phyloP scores from a whole-genome alignment of 30 jellyfish, hydroid and myxozoan species.

The Pelagia noctiluca region DNA sequence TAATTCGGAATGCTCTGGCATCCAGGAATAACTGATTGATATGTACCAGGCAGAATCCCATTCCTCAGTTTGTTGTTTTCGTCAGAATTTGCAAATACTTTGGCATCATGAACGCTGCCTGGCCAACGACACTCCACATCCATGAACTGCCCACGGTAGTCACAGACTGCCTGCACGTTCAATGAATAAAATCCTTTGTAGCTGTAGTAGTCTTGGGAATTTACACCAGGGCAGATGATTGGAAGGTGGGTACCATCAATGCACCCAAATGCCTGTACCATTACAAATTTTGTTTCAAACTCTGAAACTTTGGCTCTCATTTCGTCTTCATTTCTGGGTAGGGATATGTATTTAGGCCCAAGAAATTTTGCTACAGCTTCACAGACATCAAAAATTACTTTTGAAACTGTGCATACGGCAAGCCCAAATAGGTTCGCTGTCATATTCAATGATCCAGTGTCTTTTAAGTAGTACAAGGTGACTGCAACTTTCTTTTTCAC shows the following conservation, averaged over 20 bases:
- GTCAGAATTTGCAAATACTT: conserved; percentile 73
- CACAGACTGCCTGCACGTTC: conserved; percentile 77
- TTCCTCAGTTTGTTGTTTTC: too few species aligned
- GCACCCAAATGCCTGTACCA: conserved; percentile 80
- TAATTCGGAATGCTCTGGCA: too few species aligned
- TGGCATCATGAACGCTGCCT: conserved; percentile 60
- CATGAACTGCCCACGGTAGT: conserved; percentile 72
- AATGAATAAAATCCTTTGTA: conserved; percentile 53
- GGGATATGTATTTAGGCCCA: conserved; percentile 53
- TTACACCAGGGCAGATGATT: conserved; percentile 40
- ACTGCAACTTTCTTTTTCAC: too few species aligned
- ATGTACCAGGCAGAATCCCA: conserved; percentile 50
- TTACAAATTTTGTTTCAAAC: conserved; percentile 66
- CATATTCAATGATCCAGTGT: conserved; percentile 2
- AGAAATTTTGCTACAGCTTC: conserved; percentile 32
- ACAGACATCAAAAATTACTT: conserved; percentile 50
- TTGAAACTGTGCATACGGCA: conserved; percentile 52
- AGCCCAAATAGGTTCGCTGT: conserved; percentile 61
- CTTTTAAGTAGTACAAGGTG: conserved; percentile 46
- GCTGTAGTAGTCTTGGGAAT: conserved; percentile 54
- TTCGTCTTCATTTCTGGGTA: conserved; percentile 47
- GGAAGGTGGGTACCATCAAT: conserved; percentile 79
- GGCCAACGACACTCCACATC: conserved; percentile 85
- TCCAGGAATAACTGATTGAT: too few species aligned
- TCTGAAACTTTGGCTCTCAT: conserved; percentile 64